phyloP scores from a whole-genome alignment of 2,888 invertebrate species.

The Gonocerus acuteangulatus region DNA sequence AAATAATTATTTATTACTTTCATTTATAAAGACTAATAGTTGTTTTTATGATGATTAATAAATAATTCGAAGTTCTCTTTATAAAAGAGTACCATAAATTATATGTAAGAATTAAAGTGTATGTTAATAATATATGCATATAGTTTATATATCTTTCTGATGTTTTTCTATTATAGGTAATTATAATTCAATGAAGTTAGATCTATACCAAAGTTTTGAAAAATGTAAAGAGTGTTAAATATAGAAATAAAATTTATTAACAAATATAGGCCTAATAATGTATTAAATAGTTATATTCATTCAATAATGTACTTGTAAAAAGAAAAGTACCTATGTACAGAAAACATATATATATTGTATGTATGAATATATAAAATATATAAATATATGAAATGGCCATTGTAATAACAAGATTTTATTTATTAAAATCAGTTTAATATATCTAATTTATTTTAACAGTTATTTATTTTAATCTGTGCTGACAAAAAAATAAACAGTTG shows the following conservation, averaged over 20 bases:
- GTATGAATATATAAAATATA: background rate
- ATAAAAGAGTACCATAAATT: background rate
- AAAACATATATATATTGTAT: no score
- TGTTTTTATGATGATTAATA: constrained; percentile 10
- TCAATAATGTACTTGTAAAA: constrained; percentile 10
- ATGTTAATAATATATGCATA: constrained; percentile 14
- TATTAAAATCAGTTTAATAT: background rate
- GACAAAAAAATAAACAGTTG: no score
- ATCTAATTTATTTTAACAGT: background rate
- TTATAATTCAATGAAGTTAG: constrained; percentile 14
- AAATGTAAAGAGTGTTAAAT: constrained; percentile 2
- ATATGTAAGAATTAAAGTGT: background rate
- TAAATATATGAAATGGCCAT: background rate
- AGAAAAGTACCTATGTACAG: no score
- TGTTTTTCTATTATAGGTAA: constrained; percentile 22
- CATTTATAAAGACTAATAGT: constrained; percentile 21
- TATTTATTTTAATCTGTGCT: no score
- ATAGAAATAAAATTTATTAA: constrained; percentile 14
- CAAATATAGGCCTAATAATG: constrained; percentile 12
- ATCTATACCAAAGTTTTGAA: constrained; percentile 19
- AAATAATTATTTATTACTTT: constrained; percentile 23
- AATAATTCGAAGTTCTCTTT: constrained; percentile 13
- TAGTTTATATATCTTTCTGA: constrained; percentile 15
- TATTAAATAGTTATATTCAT: constrained; percentile 5
- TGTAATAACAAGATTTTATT: background rate